Evolutionary conservation across 2,888 invertebrate species (phyloP).

Genomic region (Choristoneura rosaceana): DNA sequence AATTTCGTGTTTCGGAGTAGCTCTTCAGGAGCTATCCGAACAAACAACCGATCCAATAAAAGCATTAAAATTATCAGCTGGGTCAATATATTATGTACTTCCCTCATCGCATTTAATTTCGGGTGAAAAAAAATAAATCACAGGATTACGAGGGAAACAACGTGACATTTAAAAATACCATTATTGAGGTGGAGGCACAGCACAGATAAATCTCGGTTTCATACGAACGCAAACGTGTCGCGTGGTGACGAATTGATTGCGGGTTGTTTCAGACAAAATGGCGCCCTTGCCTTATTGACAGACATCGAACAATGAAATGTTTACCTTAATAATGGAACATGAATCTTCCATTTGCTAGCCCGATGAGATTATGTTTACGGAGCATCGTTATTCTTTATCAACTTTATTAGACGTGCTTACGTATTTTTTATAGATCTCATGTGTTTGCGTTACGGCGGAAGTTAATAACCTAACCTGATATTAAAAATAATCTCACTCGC

Average conservation of each 20-base stretch:
- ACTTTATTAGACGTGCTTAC: slow-evolving; percentile 41
- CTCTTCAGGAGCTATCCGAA: slow-evolving; percentile 1
- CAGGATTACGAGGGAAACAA: slow-evolving; percentile 39
- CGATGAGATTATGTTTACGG: slow-evolving; percentile 49
- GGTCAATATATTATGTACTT: slow-evolving; percentile 28
- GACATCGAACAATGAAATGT: slow-evolving; percentile 54
- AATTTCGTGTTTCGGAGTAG: too few species aligned
- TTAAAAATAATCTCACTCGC: slow-evolving; percentile 13
- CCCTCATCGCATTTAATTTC: slow-evolving; percentile 31
- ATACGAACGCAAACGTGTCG: slow-evolving; percentile 41
- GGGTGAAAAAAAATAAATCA: slow-evolving; percentile 39
- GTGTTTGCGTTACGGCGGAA: slow-evolving; percentile 30
- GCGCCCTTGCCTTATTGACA: slow-evolving; percentile 43
- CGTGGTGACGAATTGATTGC: slow-evolving; percentile 50
- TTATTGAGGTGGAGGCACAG: slow-evolving; percentile 32
- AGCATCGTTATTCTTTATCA: slow-evolving; percentile 51
- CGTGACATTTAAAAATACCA: slow-evolving; percentile 40
- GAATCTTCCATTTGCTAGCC: slow-evolving; percentile 53
- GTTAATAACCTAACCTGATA: slow-evolving; percentile 30
- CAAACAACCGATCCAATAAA: slow-evolving; percentile 18
- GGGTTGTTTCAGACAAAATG: slow-evolving; percentile 43
- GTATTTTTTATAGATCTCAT: slow-evolving; percentile 36
- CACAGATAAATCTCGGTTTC: slow-evolving; percentile 39
- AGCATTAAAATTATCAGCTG: slow-evolving; percentile 23
- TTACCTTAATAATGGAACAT: slow-evolving; percentile 54